Percentiles rank a stretch among this genome's conserved stretches.
phyloP scores from a whole-genome alignment of 2,797 vertebrate species.

The Leptatherina wallacei region DNA sequence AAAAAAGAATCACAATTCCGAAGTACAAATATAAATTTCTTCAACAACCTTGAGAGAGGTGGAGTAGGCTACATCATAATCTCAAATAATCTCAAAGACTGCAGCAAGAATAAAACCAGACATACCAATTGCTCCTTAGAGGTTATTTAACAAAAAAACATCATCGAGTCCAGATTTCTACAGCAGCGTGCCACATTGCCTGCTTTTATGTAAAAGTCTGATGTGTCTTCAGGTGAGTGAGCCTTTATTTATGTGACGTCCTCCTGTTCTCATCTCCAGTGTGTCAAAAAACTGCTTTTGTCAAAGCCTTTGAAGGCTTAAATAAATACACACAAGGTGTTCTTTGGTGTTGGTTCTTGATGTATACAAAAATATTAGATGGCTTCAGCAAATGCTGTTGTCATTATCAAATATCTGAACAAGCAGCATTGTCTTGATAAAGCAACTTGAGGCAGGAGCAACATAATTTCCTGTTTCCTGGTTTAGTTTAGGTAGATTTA shows the following conservation, averaged over 20 bases:
- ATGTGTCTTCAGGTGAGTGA: conserved; percentile 16
- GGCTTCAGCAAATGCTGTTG: not conserved
- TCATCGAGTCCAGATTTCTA: conserved; percentile 11
- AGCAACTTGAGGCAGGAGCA: not conserved
- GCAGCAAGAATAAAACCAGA: not conserved
- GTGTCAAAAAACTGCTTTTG: conserved; percentile 14
- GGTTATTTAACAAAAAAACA: not conserved
- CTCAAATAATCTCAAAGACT: not conserved
- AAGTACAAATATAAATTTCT: too few relatives aligned
- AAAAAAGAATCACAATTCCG: too few relatives aligned
- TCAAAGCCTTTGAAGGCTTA: not conserved
- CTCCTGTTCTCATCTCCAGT: conserved; percentile 9
- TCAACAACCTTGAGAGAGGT: too few relatives aligned
- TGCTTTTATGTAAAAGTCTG: conserved; percentile 9
- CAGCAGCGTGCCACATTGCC: not conserved
- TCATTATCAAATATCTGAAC: not conserved
- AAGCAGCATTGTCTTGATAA: not conserved
- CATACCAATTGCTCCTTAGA: conserved; percentile 1
- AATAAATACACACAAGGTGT: not conserved
- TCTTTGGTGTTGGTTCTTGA: conserved; percentile 2
- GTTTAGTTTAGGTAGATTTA: not conserved
- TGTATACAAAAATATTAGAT: not conserved
- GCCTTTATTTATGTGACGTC: conserved; percentile 7
- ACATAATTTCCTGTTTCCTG: not conserved
- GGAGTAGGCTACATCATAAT: too few relatives aligned